Evolutionary conservation across 2,113 vertebrate species (phyloP), one percentile per base, ranked within the genome.

Genomic region (Cebus imitator): DNA sequence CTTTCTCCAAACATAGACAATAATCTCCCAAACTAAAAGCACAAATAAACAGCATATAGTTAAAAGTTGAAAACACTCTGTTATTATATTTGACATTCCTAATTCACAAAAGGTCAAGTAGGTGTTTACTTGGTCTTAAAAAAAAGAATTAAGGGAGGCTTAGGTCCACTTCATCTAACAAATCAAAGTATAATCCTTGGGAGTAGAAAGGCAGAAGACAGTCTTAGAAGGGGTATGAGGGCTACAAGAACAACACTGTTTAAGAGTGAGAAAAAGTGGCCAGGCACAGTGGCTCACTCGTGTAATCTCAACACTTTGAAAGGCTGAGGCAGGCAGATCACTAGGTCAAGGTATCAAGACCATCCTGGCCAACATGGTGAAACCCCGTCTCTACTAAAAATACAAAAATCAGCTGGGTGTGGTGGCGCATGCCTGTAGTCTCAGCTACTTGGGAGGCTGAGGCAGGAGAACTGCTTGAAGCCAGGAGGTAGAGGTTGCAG

Each of bases 41-140:
- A 86, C 8, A 86, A 30, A 8, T 81, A 94, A 91, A 87, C 37
- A 81, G 11, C 66, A 87, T 93, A 94, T 83, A 72, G 50, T 91
- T 76, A 91, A 57, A 43, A 97, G 50, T 8, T 87, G 35, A 94
- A 52, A 30, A 32, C 61, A 64, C 27, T 57, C 55, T 64, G 61
- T 32, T 64, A 32, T 64, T 64, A 64, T 32, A 64, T 58, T 8
- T 88, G 66, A 87, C n/a, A 94, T 79, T 25, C 40, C 23, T 94
- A 94, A 92, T 87, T 92, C 18, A 92, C 55, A 81, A 95, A 90
- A 95, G 68, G 45, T 21, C 37, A 97, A 94, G 17, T 25, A 92
- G 23, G 18, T 82, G 86, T 58, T 87, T 84, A 86, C 45, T 68
- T 90, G 52, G 7, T 3, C 8, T n/a, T 88, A 86, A 95, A 18